Percentiles rank a stretch among this genome's conserved stretches.
Evolutionary conservation across 2,113 vertebrate genomes (phyloP).

Genomic region (Onychostruthus taczanowskii): DNA sequence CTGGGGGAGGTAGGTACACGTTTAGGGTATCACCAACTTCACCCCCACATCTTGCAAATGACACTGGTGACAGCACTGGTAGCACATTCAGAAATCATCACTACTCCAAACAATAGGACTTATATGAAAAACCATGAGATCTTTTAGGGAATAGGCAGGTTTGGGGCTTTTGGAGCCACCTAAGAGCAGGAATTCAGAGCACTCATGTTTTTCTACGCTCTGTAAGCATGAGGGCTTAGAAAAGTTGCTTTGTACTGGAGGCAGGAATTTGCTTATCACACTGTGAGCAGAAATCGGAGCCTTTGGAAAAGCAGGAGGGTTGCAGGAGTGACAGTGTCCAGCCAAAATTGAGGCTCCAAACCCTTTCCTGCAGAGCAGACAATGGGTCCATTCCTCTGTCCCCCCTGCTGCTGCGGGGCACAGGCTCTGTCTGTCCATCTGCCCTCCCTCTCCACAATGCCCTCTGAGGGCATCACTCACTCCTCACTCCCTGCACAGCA

Average conservation of each 20-base stretch:
- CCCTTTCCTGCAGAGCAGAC: neutral
- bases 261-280: constrained; percentile 5
- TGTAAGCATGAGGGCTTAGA: neutral
- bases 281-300: neutral
- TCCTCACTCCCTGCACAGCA: neutral
- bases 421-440: neutral
- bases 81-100: neutral
- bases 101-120: neutral
- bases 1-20: neutral
- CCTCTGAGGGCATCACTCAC: neutral
- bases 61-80: neutral
- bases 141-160: neutral
- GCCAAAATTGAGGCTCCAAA: neutral
- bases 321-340: neutral
- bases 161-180: neutral
- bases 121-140: neutral
- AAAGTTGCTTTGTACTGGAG: neutral
- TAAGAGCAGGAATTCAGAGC: neutral
- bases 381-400: rapidly evolving
- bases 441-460: neutral
- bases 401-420: neutral
- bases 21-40: neutral
- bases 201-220: neutral
- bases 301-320: neutral
- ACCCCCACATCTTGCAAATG: neutral